Base-by-base conservation (phyloP, 2,888 invertebrate genomes). In the Rotaria magnacalcarata region DNA sequence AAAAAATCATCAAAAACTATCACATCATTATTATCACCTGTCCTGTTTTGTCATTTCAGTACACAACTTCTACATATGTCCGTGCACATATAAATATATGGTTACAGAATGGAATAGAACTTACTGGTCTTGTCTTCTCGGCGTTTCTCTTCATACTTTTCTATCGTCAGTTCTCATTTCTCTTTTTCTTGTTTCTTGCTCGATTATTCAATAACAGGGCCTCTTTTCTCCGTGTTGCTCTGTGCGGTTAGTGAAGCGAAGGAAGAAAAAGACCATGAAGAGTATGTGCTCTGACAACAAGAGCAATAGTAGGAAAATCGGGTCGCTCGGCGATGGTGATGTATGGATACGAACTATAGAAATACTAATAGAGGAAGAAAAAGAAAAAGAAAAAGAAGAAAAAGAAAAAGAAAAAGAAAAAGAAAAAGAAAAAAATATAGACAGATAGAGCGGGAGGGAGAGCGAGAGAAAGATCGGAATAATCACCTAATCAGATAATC, bases 231-330 rank as follows among this genome's bases (percentile, higher is more conserved):
- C n/a, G 27, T 67, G 34, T 16, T 67, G 67, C 34, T 27, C 16
- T 67, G 67, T 67, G 67, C 67, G 67, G 67, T 67, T 67, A 67
- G 67, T 67, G 67, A 67, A 27, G 67, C 67, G 67, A 67, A 67
- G 67, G 67, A 67, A 67, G 67, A 67, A 67, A 67, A 67, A 67
- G 67, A 67, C 67, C 67, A 67, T 67, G 67, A 67, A 67, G 67
- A 34, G 67, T 67, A 34, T 67, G 16, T 67, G 67, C 34, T 67
- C 67, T 67, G 67, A 67, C 67, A 67, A 67, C 58, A 58, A 58
- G 58, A 58, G n/a, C 34, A 67, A 34, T 27, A 34, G 67, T 34
- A 67, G 34, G 67, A 67, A 67, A 67, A 67, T 67, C 67, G 67
- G 58, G 67, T 67, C 67, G 67, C 34, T n/a, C n/a, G n/a, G 67